Evolutionary conservation across 2,797 vertebrate species (phyloP).

Genomic region (Danionella dracula): DNA sequence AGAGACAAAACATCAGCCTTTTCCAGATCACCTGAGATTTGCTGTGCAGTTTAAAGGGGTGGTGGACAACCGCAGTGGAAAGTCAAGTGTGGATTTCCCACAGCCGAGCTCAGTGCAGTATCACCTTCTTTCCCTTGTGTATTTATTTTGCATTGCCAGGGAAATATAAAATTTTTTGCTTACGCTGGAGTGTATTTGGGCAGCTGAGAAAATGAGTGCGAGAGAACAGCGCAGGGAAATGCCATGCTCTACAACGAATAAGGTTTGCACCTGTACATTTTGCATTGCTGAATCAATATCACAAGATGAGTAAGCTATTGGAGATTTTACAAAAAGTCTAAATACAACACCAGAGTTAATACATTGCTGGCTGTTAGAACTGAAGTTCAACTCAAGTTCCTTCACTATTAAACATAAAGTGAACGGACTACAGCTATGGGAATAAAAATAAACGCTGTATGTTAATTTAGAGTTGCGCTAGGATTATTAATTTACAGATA

Average conservation of each 20-base stretch:
- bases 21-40: slow-evolving; percentile 51
- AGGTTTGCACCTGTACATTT: neutral
- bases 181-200: neutral
- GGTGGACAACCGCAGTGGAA: slow-evolving; percentile 35
- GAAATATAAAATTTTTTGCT: neutral
- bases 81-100: slow-evolving; percentile 33
- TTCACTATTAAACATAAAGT: too few relatives aligned
- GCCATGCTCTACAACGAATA: neutral
- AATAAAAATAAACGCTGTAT: too few relatives aligned
- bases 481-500: too few relatives aligned
- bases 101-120: neutral
- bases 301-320: neutral
- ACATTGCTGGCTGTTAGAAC: neutral
- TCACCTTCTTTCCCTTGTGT: slow-evolving; percentile 11
- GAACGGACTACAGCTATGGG: too few relatives aligned
- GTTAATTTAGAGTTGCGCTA: too few relatives aligned
- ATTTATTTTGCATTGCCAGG: neutral
- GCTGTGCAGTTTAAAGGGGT: slow-evolving; percentile 37
- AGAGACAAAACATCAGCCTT: slow-evolving; percentile 49
- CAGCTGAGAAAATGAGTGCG: neutral
- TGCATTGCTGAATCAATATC: neutral
- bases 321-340: neutral
- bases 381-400: neutral
- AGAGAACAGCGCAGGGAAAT: neutral
- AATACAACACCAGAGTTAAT: neutral